A percentile compares a stretch with the other conserved stretches of the same genome.
Evolutionary conservation across 2,797 vertebrate genomes (phyloP).

Genomic region (Nothura maculosa): DNA sequence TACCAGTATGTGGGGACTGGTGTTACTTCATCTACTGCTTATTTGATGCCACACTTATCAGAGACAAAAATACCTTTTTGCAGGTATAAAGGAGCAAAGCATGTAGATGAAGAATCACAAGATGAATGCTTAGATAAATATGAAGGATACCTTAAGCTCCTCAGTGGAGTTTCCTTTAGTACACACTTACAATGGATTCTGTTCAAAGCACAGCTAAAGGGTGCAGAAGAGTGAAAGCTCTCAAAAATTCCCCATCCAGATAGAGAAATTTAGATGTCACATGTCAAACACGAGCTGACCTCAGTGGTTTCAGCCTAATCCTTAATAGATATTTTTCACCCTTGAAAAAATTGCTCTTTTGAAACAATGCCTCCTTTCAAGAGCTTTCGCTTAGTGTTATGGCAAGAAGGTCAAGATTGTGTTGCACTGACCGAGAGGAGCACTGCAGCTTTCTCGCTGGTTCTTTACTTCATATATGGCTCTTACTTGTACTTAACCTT

Average conservation of each 20-base stretch:
- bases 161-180: background rate
- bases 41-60: background rate
- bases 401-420: slow-evolving; percentile 20
- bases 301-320: background rate
- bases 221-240: background rate
- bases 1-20: background rate
- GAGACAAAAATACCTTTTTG: background rate
- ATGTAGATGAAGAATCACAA: background rate
- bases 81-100: background rate
- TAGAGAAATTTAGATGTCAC: slow-evolving; percentile 46
- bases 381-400: slow-evolving; percentile 10
- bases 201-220: slow-evolving; percentile 37
- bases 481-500: slow-evolving; percentile 18
- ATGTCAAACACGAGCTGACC: slow-evolving; percentile 20
- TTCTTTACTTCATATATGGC: background rate
- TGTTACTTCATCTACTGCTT: background rate
- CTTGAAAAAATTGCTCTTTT: slow-evolving; percentile 4
- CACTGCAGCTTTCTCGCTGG: slow-evolving; percentile 5
- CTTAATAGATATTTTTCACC: slow-evolving; percentile 31
- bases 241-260: slow-evolving; percentile 22
- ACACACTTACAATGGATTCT: background rate
- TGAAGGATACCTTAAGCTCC: slow-evolving; percentile 17
- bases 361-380: slow-evolving; percentile 56
- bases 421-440: slow-evolving; percentile 4
- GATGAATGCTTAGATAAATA: slow-evolving; percentile 29